A percentile compares a stretch with the other conserved stretches of the same genome.
These are phyloP conservation scores for Hyppa rectilinea DNA, from an alignment of 2,888 invertebrate species.

Conservation along the genomic window DNA sequence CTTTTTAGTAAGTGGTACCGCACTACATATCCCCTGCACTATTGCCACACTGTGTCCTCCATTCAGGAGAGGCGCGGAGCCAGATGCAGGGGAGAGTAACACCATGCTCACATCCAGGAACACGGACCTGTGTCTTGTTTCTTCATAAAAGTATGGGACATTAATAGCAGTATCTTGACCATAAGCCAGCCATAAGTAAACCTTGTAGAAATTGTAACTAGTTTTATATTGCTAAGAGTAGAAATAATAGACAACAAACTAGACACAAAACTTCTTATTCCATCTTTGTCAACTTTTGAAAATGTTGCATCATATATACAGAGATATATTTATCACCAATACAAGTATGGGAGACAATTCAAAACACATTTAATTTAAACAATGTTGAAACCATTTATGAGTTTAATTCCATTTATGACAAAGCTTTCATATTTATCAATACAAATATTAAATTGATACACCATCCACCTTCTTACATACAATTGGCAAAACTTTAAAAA, in stretches of 20 bases:
- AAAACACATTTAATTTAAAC: background rate
- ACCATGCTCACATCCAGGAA: constrained; percentile 75
- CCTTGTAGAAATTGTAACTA: background rate
- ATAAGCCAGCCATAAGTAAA: background rate
- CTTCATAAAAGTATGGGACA: constrained; percentile 77
- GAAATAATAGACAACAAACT: too few species aligned
- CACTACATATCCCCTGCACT: constrained; percentile 61
- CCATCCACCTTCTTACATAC: background rate
- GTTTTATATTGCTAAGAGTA: background rate
- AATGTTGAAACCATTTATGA: background rate
- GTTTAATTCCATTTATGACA: background rate
- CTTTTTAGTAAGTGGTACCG: background rate
- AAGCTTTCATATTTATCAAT: background rate
- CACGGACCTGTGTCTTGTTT: constrained; percentile 63
- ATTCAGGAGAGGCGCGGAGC: constrained; percentile 52
- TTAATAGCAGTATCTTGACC: constrained; percentile 1
- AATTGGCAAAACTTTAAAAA: background rate
- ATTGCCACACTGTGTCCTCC: constrained; percentile 64
- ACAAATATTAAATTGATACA: background rate
- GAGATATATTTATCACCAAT: constrained; percentile 3
- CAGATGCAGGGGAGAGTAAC: constrained; percentile 72
- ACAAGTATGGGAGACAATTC: background rate
- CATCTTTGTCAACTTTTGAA: background rate
- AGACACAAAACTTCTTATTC: background rate
- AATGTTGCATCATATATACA: constrained; percentile 31